Conservation (phyloP, 2,113 vertebrate genomes). For the Lonchura striata region DNA sequence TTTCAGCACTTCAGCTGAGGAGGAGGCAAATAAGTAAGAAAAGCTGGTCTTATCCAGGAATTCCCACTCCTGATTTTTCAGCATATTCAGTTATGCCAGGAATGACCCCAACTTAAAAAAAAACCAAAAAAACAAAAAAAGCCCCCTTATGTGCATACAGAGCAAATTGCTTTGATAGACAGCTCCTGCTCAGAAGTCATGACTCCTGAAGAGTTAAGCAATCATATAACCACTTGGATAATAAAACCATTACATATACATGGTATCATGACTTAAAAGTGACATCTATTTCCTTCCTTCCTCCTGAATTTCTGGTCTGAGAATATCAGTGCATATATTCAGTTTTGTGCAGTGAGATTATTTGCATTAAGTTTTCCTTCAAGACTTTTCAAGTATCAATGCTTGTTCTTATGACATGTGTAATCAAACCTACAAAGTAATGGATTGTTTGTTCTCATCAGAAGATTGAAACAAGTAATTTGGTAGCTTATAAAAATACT, state of each 20-base stretch:
- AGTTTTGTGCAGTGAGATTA: neutral
- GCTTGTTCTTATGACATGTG: neutral
- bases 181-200: neutral
- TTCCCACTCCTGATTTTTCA: constrained; percentile 6
- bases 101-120: neutral
- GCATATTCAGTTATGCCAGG: neutral
- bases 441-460: neutral
- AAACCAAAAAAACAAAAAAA: neutral
- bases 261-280: neutral
- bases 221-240: neutral
- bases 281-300: neutral
- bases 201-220: neutral
- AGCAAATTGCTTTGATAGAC: neutral
- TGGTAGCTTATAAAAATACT: neutral
- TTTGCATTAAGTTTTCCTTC: neutral
- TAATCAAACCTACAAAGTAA: neutral
- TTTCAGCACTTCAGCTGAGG: constrained; percentile 11
- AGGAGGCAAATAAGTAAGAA: neutral
- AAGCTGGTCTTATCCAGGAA: neutral
- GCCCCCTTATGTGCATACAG: neutral
- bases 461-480: neutral
- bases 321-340: neutral
- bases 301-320: neutral
- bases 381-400: neutral
- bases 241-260: neutral